These are phyloP conservation scores for Paramormyrops kingsleyae DNA, from an alignment of 2,113 vertebrate genomes.

Conservation along the genomic window DNA sequence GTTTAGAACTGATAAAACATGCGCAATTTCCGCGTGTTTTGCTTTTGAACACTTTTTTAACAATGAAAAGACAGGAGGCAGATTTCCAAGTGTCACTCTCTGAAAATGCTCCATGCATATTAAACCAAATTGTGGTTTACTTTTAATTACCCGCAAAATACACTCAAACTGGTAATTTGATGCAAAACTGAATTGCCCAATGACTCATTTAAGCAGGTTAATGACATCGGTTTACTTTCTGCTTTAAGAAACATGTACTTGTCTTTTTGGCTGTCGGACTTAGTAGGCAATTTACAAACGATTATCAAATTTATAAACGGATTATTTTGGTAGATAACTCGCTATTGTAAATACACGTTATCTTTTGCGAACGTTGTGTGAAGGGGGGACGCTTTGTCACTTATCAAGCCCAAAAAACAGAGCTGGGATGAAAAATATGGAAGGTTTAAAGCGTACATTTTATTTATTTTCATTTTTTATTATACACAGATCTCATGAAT, in stretches of 20 bases:
- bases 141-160: conserved; percentile 6
- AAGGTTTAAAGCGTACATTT: conserved; percentile 50
- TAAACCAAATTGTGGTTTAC: neutral
- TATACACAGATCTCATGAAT: conserved; percentile 61
- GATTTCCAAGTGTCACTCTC: neutral
- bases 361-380: neutral
- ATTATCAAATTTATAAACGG: neutral
- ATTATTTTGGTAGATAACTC: neutral
- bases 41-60: neutral
- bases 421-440: conserved; percentile 4
- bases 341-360: neutral
- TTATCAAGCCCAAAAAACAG: conserved; percentile 18
- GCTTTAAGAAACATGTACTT: neutral
- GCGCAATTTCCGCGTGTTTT: neutral
- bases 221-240: neutral
- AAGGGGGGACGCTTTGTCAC: neutral
- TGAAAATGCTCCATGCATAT: neutral
- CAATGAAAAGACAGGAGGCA: neutral
- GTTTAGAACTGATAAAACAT: neutral
- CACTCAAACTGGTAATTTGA: neutral
- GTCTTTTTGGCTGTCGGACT: neutral
- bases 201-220: conserved; percentile 3
- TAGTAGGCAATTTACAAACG: conserved; percentile 1
- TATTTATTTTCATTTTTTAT: conserved; percentile 48
- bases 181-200: neutral